Percentiles rank a stretch among this genome's conserved stretches.
These are phyloP conservation scores for Halichoeres trimaculatus DNA, from an alignment of 2,113 vertebrate genomes.

Conservation along the genomic window DNA sequence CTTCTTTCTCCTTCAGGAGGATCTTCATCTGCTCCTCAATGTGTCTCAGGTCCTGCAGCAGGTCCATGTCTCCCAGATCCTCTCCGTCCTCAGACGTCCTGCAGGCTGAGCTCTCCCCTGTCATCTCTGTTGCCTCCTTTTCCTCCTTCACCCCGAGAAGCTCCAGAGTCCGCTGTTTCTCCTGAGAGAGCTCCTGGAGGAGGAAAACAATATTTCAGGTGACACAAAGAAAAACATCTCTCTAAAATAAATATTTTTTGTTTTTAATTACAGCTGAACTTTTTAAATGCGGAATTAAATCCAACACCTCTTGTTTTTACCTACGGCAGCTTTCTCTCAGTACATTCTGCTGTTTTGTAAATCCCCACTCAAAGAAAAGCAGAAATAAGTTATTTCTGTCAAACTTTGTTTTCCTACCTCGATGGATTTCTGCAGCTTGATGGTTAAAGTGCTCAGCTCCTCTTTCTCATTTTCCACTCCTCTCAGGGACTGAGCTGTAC, in stretches of 20 bases:
- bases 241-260: too few species aligned
- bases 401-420: conserved; percentile 82
- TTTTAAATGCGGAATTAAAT: too few species aligned
- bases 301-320: too few species aligned
- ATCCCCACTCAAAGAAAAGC: too few species aligned
- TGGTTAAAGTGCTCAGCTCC: conserved; percentile 87
- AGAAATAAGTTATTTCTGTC: neutral
- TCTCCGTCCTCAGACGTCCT: conserved; percentile 53
- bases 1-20: conserved; percentile 90
- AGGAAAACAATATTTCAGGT: too few species aligned
- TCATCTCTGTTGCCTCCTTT: conserved; percentile 2
- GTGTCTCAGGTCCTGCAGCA: conserved; percentile 88
- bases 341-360: too few species aligned
- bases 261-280: too few species aligned
- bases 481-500: conserved; percentile 90
- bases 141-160: conserved; percentile 85
- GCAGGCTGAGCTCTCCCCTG: conserved; percentile 17
- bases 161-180: conserved; percentile 91
- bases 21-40: conserved; percentile 95
- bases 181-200: conserved; percentile 91
- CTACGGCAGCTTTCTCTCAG: too few species aligned
- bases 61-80: conserved; percentile 66
- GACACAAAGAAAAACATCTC: too few species aligned
- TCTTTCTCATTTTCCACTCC: conserved; percentile 93
- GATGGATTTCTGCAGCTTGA: conserved; percentile 90